phyloP scores from a whole-genome alignment of 2,113 vertebrate species.

The Psilopsiagon aurifrons region DNA sequence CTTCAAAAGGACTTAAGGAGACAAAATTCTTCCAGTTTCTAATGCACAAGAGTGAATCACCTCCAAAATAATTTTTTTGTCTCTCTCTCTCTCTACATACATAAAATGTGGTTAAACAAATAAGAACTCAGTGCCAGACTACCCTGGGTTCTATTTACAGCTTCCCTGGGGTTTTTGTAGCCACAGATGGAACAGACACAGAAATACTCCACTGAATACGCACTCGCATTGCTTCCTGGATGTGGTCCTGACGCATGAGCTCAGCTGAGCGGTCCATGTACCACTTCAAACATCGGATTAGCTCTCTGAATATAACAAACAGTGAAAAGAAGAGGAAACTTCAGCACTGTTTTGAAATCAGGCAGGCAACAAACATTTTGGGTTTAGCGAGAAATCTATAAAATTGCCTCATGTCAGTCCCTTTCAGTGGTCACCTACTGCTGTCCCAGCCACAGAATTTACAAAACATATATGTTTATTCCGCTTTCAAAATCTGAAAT shows the following conservation, averaged over 20 bases:
- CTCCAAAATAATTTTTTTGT: neutral
- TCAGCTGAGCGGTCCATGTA: slow-evolving; percentile 98
- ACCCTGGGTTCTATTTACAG: neutral
- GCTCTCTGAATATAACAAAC: slow-evolving; percentile 81
- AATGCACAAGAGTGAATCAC: neutral
- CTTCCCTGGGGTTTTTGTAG: neutral
- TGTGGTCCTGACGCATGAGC: slow-evolving; percentile 93
- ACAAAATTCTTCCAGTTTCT: neutral
- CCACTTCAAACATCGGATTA: slow-evolving; percentile 97
- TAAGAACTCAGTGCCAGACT: neutral
- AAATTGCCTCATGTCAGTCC: neutral
- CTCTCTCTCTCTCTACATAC: neutral
- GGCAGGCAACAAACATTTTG: neutral
- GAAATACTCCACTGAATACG: neutral
- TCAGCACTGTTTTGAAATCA: neutral
- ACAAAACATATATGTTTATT: neutral
- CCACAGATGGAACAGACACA: neutral
- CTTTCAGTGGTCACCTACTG: neutral
- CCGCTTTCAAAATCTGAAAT: neutral
- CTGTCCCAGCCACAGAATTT: neutral
- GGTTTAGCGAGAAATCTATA: neutral
- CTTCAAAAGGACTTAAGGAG: neutral
- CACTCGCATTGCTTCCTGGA: slow-evolving; percentile 97
- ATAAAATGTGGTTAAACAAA: neutral
- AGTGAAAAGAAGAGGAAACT: neutral